These are phyloP conservation scores for Sinonovacula constricta DNA, from an alignment of 1,140 invertebrate genomes.

Conservation along the genomic window DNA sequence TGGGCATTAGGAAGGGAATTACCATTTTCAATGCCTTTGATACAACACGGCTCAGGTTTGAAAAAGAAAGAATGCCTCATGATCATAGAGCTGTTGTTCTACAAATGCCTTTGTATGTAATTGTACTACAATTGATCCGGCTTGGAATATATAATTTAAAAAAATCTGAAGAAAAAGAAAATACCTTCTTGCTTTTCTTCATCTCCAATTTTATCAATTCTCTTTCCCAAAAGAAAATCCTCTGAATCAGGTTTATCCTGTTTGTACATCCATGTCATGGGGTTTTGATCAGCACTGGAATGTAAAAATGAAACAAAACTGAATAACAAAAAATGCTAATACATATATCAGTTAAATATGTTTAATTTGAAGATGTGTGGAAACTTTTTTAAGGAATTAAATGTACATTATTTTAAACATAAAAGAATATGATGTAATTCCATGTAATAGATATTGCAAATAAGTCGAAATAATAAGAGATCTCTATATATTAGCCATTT, in stretches of 20 bases:
- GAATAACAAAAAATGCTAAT: neutral
- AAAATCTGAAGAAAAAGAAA: too few relatives aligned
- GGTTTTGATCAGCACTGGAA: constrained; percentile 25
- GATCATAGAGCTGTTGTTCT: too few relatives aligned
- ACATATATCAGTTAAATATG: neutral
- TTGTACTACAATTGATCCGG: too few relatives aligned
- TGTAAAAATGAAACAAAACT: neutral
- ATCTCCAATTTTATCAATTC: constrained; percentile 84
- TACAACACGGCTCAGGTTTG: too few relatives aligned
- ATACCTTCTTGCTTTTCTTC: constrained; percentile 56
- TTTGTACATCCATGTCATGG: constrained; percentile 95
- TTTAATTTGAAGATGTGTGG: neutral
- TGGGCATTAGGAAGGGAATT: too few relatives aligned
- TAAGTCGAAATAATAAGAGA: neutral
- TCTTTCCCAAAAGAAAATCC: constrained; percentile 93
- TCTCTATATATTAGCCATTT: neutral
- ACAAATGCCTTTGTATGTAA: too few relatives aligned
- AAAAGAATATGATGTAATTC: too few relatives aligned
- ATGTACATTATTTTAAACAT: neutral
- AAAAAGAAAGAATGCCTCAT: too few relatives aligned
- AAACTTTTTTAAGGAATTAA: neutral
- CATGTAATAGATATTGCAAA: neutral
- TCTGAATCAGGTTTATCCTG: constrained; percentile 89
- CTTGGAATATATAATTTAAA: too few relatives aligned
- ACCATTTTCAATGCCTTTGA: too few relatives aligned